phyloP scores from a whole-genome alignment of 2,113 vertebrate species.

The Anolis sagrei region DNA sequence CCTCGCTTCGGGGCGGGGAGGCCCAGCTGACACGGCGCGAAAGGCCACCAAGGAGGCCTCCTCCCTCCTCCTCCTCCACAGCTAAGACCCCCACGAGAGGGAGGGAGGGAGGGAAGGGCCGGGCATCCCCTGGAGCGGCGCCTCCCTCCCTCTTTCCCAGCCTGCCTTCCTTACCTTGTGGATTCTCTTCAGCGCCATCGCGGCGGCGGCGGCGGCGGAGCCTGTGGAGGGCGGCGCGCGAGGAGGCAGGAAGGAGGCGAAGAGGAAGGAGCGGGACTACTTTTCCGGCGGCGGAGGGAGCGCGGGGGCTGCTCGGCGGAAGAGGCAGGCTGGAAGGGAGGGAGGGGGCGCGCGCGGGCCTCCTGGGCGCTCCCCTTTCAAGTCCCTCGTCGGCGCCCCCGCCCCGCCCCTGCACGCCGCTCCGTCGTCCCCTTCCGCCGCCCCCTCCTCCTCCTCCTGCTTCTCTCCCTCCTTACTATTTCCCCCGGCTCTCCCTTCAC shows the following conservation, averaged over 20 bases:
- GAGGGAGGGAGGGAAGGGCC: background rate
- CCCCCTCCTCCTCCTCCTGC: background rate
- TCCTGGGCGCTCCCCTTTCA: background rate
- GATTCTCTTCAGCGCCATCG: constrained; percentile 94
- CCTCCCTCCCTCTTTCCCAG: no score
- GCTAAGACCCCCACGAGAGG: background rate
- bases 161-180: constrained; percentile 85
- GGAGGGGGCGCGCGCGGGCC: background rate
- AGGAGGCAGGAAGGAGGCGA: constrained; percentile 20
- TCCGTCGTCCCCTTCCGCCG: background rate
- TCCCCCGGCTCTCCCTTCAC: no score
- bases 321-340: constrained; percentile 16
- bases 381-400: constrained; percentile 42
- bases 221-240: constrained; percentile 51
- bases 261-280: constrained; percentile 25
- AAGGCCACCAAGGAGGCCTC: no score
- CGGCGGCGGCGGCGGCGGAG: constrained; percentile 50
- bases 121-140: no score
- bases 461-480: no score
- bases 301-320: constrained; percentile 11
- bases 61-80: no score
- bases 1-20: no score
- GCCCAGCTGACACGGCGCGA: no score
- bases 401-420: constrained; percentile 6
- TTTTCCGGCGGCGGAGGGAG: constrained; percentile 10